Evolutionary conservation across 2,797 vertebrate genomes (phyloP).

Genomic region (Falco peregrinus): DNA sequence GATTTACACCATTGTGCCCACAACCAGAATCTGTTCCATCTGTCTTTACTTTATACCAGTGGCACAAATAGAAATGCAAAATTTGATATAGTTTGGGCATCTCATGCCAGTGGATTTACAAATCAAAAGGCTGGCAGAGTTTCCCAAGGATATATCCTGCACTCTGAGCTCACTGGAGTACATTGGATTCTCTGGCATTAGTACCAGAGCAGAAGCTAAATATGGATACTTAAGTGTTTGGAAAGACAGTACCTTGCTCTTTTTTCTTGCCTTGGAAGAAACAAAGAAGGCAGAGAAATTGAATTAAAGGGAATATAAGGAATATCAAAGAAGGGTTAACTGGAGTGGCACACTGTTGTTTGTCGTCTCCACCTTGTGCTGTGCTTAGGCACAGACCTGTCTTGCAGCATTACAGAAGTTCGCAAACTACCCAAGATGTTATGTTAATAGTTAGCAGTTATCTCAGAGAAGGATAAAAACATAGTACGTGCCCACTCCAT

Average conservation of each 20-base stretch:
- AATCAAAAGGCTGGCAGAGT: constrained; percentile 44
- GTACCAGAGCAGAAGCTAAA: constrained; percentile 46
- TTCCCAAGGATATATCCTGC: constrained; percentile 16
- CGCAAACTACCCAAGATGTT: not conserved
- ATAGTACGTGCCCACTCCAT: not conserved
- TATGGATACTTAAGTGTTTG: constrained; percentile 42
- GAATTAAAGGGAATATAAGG: not conserved
- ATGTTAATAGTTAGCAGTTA: constrained; percentile 17
- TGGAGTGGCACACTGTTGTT: not conserved
- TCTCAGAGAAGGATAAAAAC: not conserved
- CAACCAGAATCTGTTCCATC: not conserved
- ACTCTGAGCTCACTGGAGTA: constrained; percentile 24
- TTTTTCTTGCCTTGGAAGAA: not conserved
- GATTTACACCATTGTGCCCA: not conserved
- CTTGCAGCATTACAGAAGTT: constrained; percentile 58
- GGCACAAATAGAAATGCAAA: constrained; percentile 45
- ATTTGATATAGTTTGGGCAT: constrained; percentile 6
- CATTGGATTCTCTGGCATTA: constrained; percentile 44
- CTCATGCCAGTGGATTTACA: constrained; percentile 23
- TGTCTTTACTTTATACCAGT: not conserved
- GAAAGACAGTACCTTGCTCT: constrained; percentile 38
- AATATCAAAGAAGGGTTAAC: constrained; percentile 41
- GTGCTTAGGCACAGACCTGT: constrained; percentile 45
- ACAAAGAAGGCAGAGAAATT: not conserved
- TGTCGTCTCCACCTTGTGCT: constrained; percentile 20